A percentile compares a stretch with the other conserved stretches of the same genome.
Evolutionary conservation across 2,888 invertebrate species (phyloP).

Genomic region (Pandemis heparana): DNA sequence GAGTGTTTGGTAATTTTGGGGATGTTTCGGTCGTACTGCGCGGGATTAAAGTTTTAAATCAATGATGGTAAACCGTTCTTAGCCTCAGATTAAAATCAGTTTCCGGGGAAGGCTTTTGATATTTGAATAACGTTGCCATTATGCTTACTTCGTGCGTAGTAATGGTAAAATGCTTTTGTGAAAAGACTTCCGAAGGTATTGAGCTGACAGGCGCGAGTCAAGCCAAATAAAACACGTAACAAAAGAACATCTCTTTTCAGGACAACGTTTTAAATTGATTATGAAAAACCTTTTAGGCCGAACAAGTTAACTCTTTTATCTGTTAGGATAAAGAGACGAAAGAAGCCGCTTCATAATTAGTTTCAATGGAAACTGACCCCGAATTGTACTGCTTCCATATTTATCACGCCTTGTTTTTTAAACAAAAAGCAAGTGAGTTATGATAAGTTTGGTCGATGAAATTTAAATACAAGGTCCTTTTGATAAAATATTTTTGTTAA

Average conservation of each 20-base stretch:
- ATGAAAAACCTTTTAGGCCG: neutral
- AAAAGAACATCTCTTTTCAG: conserved; percentile 53
- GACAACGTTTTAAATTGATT: conserved; percentile 17
- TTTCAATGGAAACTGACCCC: neutral
- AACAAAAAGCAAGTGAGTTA: no score
- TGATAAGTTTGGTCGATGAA: neutral
- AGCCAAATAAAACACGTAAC: conserved; percentile 3
- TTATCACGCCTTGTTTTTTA: neutral
- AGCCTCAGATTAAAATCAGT: conserved; percentile 1
- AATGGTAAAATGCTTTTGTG: neutral
- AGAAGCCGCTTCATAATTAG: neutral
- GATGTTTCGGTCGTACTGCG: neutral
- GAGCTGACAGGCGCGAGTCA: neutral
- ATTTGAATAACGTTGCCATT: neutral
- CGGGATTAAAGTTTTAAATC: conserved; percentile 6
- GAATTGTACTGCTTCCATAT: neutral
- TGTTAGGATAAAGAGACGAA: neutral
- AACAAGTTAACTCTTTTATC: neutral
- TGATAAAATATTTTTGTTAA: neutral
- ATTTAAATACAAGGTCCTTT: no score
- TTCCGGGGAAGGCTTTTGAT: neutral
- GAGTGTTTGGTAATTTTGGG: conserved; percentile 1
- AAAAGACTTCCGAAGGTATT: neutral
- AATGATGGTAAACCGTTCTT: conserved; percentile 3
- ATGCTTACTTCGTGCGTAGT: neutral